These are phyloP conservation scores for Lepidotrigona ventralis DNA, from an alignment of 1,140 invertebrate species.

Conservation along the genomic window DNA sequence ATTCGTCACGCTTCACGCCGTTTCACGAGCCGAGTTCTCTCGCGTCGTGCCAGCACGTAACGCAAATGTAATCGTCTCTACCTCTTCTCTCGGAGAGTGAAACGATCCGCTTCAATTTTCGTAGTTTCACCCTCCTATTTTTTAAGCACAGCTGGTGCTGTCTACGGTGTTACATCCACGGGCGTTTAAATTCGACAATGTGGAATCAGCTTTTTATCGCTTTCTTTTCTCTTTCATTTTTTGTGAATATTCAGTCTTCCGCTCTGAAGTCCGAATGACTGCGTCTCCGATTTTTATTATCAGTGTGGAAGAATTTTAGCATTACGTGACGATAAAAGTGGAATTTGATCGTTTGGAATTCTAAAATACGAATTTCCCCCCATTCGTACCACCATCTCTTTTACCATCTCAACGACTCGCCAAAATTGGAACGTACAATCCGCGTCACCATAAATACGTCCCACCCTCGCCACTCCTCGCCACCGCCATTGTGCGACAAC, in stretches of 20 bases:
- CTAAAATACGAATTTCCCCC: background rate
- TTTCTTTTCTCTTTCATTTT: background rate
- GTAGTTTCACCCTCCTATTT: background rate
- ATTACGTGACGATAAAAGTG: background rate
- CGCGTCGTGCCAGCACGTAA: background rate
- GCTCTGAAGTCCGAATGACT: background rate
- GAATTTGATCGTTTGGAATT: too few relatives aligned
- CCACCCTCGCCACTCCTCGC: background rate
- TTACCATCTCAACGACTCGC: background rate
- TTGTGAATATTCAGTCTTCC: background rate
- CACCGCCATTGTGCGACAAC: constrained; percentile 5
- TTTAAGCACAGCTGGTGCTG: background rate
- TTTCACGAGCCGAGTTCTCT: background rate
- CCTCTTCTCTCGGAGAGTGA: too few relatives aligned
- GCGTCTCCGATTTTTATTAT: background rate
- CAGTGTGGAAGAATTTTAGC: background rate
- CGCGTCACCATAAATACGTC: background rate
- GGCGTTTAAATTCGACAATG: background rate
- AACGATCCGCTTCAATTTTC: background rate
- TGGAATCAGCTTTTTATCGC: background rate
- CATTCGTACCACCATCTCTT: background rate
- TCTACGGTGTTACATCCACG: background rate
- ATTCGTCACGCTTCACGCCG: constrained; percentile 38
- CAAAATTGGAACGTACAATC: constrained; percentile 3
- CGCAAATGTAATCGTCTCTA: background rate